Evolutionary conservation across 1,140 invertebrate genomes (phyloP).

Genomic region (Hyposmocoma kahamanoa): DNA sequence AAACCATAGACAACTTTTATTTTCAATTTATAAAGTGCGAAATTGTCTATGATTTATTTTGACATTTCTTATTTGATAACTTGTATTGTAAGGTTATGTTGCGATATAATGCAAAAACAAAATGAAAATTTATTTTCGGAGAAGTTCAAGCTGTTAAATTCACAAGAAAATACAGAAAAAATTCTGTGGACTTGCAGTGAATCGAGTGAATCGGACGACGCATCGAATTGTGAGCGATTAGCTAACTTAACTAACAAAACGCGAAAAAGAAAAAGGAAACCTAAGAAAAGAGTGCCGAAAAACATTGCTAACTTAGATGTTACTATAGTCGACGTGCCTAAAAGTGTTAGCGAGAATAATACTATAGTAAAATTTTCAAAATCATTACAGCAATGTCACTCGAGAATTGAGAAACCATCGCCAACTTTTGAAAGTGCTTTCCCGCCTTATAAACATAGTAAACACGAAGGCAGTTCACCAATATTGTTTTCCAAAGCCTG

Average conservation of each 20-base stretch:
- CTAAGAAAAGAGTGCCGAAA: slow-evolving; percentile 29
- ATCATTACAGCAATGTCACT: slow-evolving; percentile 6
- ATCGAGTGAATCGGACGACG: slow-evolving; percentile 45
- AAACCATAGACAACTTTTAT: background rate
- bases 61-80: too few relatives aligned
- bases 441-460: background rate
- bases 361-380: slow-evolving; percentile 25
- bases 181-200: slow-evolving; percentile 54
- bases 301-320: slow-evolving; percentile 47
- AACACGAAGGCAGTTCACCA: slow-evolving; percentile 13
- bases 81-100: too few relatives aligned
- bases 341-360: slow-evolving; percentile 3
- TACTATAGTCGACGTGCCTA: slow-evolving; percentile 18
- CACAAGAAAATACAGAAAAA: slow-evolving; percentile 40
- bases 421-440: background rate
- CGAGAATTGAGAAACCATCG: background rate
- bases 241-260: slow-evolving; percentile 15
- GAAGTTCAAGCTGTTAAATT: slow-evolving; percentile 45
- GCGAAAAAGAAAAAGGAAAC: slow-evolving; percentile 40
- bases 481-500: slow-evolving; percentile 7
- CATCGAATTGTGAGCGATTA: slow-evolving; percentile 7
- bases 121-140: slow-evolving; percentile 34
- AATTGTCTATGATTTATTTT: background rate
- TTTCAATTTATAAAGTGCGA: background rate
- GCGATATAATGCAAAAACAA: slow-evolving; percentile 34